Base-by-base conservation (phyloP, 2,888 invertebrate genomes). In the Harpalus rufipes region DNA sequence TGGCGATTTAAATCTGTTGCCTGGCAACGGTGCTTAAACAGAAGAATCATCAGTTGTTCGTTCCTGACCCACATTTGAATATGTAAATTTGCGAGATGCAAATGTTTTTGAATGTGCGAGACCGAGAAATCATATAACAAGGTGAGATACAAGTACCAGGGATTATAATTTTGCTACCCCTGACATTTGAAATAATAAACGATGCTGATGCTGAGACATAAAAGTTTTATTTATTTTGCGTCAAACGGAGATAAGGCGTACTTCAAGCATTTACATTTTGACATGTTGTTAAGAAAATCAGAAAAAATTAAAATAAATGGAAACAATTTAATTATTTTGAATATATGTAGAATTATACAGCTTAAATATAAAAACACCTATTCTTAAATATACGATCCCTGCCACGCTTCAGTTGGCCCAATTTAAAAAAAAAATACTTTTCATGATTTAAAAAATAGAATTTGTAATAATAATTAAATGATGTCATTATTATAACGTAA, bases 41-140 rank as follows among this genome's bases (percentile, higher is more conserved):
- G 56, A 44, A 58, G 58, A 56, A 56, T 51, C 58, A 78, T 78
- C 78, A 56, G 58, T 78, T 78, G 21, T 76, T 51, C 56, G 21
- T 76, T 63, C 56, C 63, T 78, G 84, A 78, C 63, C 78, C 41
- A 61, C 61, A 78, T 84, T 78, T 84, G 32, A 76, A 51, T 84
- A 84, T 84, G 84, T 51, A 84, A 78, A 84, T 84, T 58, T 18
- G 61, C 59, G 78, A 61, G 63, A 84, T 84, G 84, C 84, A 84
- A 84, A 84, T 84, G 76, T 84, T 84, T 83, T 84, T 63, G 51
- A 80, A 41, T 16, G 7, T 18, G 61, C 10, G 41, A 76, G 68
- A 68, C n/a, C 68, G 51, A 74, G 44, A 65, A 68, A 25, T 25
- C 39, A 68, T 14, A 32, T 68, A 39, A 63, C 63, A 39, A 68